Conservation (phyloP, 2,797 vertebrate genomes). For the Danio albolineatus region DNA sequence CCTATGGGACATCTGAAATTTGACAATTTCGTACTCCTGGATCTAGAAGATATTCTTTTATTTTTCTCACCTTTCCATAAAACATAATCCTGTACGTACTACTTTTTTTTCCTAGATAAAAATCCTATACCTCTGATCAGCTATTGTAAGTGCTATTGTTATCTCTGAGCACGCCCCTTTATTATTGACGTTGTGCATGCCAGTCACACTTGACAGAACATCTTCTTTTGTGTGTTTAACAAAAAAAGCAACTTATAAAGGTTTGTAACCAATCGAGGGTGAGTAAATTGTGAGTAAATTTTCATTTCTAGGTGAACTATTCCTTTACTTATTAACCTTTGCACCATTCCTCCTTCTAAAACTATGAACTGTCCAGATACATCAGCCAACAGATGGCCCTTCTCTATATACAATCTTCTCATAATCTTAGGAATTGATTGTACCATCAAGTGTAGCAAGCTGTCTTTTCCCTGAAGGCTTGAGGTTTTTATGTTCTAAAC, state of each 20-base stretch:
- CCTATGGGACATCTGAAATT: no score
- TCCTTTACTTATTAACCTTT: no score
- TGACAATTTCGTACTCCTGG: no score
- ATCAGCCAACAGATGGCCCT: not conserved
- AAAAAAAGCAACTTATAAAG: no score
- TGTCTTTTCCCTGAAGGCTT: not conserved
- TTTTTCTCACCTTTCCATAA: not conserved
- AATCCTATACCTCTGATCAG: not conserved
- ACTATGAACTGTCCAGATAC: not conserved
- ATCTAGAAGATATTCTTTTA: not conserved
- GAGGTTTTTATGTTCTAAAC: not conserved
- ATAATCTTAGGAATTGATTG: not conserved
- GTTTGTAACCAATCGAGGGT: no score
- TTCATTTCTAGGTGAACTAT: no score
- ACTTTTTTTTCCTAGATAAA: not conserved
- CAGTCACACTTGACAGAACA: no score
- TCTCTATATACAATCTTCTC: not conserved
- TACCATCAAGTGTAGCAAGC: not conserved
- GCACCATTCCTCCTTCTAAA: not conserved
- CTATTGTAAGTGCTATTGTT: not conserved
- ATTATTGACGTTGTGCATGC: not conserved
- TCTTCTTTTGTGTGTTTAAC: no score
- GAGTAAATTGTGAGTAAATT: no score
- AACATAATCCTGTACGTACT: not conserved
- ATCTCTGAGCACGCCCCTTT: not conserved